A percentile compares a stretch with the other conserved stretches of the same genome.
phyloP scores from a whole-genome alignment of 1,140 invertebrate species.

The Drosophila erecta region DNA sequence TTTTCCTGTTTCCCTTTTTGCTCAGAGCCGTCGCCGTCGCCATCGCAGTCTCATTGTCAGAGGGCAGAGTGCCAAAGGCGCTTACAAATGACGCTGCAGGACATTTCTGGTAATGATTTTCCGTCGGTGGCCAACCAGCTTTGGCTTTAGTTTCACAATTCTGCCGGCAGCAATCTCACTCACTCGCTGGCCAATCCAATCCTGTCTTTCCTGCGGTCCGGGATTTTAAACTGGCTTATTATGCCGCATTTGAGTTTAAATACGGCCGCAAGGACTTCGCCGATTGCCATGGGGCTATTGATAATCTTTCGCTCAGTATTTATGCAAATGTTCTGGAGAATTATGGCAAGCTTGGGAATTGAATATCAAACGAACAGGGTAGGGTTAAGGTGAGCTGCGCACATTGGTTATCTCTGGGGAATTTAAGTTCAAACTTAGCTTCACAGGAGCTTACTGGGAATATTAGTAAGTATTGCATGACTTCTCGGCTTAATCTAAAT shows the following conservation, averaged over 20 bases:
- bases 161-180: constrained; percentile 17
- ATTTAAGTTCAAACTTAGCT: constrained; percentile 9
- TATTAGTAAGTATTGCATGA: not conserved
- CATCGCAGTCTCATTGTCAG: constrained; percentile 9
- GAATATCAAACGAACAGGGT: constrained; percentile 15
- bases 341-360: constrained; percentile 32
- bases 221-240: constrained; percentile 56
- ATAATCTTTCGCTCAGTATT: constrained; percentile 42
- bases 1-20: not conserved
- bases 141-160: constrained; percentile 45
- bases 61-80: constrained; percentile 71
- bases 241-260: constrained; percentile 66
- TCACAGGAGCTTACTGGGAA: not conserved
- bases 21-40: not conserved
- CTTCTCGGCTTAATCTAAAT: no score
- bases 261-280: constrained; percentile 44
- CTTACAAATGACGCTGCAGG: constrained; percentile 75
- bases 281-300: constrained; percentile 48
- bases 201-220: constrained; percentile 5
- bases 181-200: constrained; percentile 17
- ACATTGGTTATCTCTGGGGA: not conserved
- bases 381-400: constrained; percentile 1
- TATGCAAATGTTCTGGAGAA: constrained; percentile 36
- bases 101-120: constrained; percentile 77
- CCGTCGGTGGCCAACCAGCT: constrained; percentile 26